Percentiles rank a stretch among this genome's conserved stretches.
phyloP scores from a whole-genome alignment of 2,113 vertebrate species.

The Muntiacus muntjak region DNA sequence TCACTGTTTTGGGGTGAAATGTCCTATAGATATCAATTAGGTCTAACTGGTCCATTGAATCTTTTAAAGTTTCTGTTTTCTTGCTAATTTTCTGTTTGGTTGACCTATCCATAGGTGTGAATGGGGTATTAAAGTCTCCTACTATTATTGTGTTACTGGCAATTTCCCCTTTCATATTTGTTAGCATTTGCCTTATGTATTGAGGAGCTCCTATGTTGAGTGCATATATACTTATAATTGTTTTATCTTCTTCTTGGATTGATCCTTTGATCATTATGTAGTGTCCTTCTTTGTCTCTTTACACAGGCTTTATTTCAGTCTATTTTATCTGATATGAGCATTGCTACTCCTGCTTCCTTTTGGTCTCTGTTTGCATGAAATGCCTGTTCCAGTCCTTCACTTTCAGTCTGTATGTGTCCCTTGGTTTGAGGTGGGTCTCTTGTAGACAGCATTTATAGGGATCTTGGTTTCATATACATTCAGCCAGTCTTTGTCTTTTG shows the following conservation, averaged over 20 bases:
- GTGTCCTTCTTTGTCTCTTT: not conserved
- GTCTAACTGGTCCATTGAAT: not conserved
- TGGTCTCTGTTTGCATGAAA: not conserved
- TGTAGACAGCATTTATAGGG: not conserved
- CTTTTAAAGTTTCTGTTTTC: not conserved
- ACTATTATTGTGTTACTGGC: not conserved
- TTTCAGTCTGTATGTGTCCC: not conserved
- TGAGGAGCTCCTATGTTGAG: not conserved
- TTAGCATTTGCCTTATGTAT: not conserved
- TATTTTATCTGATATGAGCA: not conserved
- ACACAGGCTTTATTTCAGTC: not conserved
- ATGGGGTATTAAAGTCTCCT: not conserved
- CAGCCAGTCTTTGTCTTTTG: not conserved
- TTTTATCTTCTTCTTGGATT: not conserved
- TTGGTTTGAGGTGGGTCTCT: not conserved
- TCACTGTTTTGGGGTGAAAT: not conserved
- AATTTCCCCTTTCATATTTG: not conserved
- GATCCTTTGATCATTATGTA: not conserved
- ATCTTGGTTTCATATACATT: not conserved
- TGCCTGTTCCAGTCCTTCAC: not conserved
- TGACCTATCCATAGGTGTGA: not conserved
- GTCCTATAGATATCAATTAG: not conserved
- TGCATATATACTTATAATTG: not conserved
- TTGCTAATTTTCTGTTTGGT: not conserved
- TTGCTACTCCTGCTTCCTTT: not conserved